A percentile compares a stretch with the other conserved stretches of the same genome.
Conservation (phyloP, 2,797 vertebrate genomes). For the Amazona finschi region DNA sequence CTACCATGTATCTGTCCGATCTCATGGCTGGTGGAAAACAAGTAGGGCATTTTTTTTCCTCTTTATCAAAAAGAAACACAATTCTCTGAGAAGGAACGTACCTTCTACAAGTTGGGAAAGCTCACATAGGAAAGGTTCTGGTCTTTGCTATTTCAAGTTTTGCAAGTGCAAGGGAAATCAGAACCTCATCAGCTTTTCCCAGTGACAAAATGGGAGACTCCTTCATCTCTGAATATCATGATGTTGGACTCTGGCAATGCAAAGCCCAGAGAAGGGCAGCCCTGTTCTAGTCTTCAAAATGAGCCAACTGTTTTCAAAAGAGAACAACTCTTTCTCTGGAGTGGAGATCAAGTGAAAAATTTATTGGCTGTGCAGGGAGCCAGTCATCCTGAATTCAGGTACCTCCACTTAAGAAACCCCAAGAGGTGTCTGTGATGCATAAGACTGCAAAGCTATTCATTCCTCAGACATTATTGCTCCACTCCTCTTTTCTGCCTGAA, state of each 20-base stretch:
- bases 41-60: fast-evolving
- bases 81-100: fast-evolving
- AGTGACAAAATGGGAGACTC: background rate
- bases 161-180: background rate
- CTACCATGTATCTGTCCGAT: background rate
- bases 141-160: background rate
- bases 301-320: background rate
- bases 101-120: background rate
- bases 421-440: no score
- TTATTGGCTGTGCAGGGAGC: background rate
- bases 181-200: background rate
- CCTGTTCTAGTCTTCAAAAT: background rate
- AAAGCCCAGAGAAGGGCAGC: background rate
- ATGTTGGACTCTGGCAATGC: background rate
- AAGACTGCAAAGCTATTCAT: background rate
- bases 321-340: background rate
- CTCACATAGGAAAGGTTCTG: background rate
- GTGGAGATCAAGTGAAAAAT: background rate
- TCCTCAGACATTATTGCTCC: background rate
- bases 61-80: background rate
- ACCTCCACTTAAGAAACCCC: background rate
- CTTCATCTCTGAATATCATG: background rate
- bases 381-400: background rate
- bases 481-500: background rate
- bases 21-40: background rate